phyloP scores from a whole-genome alignment of 30 jellyfish, hydroid and myxozoan species.

The Turritopsis dohrnii region DNA sequence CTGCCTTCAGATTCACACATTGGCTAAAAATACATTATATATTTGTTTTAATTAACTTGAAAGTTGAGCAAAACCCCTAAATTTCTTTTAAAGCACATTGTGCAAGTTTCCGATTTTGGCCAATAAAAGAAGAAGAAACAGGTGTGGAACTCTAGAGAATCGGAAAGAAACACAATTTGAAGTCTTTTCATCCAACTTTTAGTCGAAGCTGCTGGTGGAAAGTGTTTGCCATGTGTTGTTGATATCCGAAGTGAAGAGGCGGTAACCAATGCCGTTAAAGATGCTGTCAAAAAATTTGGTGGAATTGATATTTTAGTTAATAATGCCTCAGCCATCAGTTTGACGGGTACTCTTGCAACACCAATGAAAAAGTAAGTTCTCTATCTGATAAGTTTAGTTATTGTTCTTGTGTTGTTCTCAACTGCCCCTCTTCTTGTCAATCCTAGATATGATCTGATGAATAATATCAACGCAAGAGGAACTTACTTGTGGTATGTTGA shows the following conservation, averaged over 20 bases:
- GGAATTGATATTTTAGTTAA: constrained; percentile 93
- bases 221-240: constrained; percentile 88
- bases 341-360: constrained; percentile 85
- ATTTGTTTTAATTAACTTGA: too few species aligned
- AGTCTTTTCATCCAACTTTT: background rate
- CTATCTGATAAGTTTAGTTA: too few species aligned
- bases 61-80: too few species aligned
- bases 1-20: too few species aligned
- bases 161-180: background rate
- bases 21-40: too few species aligned
- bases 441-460: constrained; percentile 83
- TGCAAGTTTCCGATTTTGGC: too few species aligned
- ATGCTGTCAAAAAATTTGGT: constrained; percentile 73
- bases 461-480: constrained; percentile 77
- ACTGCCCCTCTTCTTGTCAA: too few species aligned
- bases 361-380: constrained; percentile 72
- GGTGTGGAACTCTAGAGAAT: too few species aligned
- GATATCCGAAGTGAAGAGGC: constrained; percentile 76
- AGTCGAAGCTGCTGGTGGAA: constrained; percentile 96
- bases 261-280: constrained; percentile 74
- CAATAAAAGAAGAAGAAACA: background rate
- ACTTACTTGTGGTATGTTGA: constrained; percentile 73
- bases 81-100: too few species aligned
- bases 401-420: too few species aligned
- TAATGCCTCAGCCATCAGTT: constrained; percentile 96